A percentile compares a stretch with the other conserved stretches of the same genome.
Conservation (phyloP, 2,113 vertebrate genomes). For the Shinisaurus crocodilurus region DNA sequence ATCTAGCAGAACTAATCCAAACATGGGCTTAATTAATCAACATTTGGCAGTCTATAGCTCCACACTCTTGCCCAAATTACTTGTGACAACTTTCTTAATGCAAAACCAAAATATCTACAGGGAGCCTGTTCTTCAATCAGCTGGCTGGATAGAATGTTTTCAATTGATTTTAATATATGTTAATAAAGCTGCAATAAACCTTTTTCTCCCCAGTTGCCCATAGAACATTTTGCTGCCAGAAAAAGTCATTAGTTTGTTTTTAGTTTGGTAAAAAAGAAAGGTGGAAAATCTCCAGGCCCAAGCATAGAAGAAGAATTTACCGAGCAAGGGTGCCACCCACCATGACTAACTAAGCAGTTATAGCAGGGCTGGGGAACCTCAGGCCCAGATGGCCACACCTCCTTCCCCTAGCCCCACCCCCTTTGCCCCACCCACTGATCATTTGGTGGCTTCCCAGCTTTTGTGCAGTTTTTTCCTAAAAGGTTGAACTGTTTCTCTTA, state of each 20-base stretch:
- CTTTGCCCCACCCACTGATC: neutral
- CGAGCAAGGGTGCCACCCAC: neutral
- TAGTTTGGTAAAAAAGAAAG: conserved; percentile 40
- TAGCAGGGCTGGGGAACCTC: neutral
- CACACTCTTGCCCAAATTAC: conserved; percentile 74
- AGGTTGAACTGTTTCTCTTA: too few species aligned
- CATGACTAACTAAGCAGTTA: conserved; percentile 1
- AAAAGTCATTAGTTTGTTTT: conserved; percentile 65
- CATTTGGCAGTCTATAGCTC: conserved; percentile 80
- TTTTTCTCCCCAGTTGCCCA: conserved; percentile 54
- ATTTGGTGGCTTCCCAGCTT: too few species aligned
- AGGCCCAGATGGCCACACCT: neutral
- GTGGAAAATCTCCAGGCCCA: conserved; percentile 3
- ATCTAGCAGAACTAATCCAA: conserved; percentile 87
- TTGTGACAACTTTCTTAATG: conserved; percentile 84
- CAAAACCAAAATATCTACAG: conserved; percentile 70
- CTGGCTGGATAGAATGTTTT: conserved; percentile 49
- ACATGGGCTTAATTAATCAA: conserved; percentile 87
- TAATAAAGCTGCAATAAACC: conserved; percentile 69
- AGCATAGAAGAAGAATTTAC: neutral
- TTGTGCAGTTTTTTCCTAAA: too few species aligned
- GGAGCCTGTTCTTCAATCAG: conserved; percentile 60
- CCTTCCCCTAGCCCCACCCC: too few species aligned
- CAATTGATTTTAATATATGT: conserved; percentile 70
- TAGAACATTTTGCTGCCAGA: conserved; percentile 50